Conservation (phyloP, 1,140 invertebrate species). For the Littorina saxatilis region DNA sequence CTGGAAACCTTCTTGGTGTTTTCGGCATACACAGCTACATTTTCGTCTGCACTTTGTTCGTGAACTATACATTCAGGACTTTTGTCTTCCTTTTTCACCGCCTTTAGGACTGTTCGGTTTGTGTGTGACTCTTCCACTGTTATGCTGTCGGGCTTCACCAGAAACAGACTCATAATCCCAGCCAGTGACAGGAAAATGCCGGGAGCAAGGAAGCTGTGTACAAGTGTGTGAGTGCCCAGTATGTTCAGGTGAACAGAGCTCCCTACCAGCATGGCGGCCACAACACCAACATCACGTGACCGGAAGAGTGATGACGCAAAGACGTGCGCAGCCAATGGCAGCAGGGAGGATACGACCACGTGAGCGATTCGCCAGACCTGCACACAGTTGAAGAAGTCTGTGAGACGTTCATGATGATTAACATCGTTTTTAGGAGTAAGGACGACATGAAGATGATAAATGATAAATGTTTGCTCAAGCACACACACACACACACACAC, state of each 20-base stretch:
- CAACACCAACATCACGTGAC: slow-evolving; percentile 51
- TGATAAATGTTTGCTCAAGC: background rate
- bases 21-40: too few species aligned
- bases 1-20: too few species aligned
- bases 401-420: background rate
- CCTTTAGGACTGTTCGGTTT: too few species aligned
- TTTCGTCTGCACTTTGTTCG: too few species aligned
- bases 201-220: slow-evolving; percentile 67
- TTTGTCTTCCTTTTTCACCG: too few species aligned
- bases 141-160: background rate
- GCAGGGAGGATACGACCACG: slow-evolving; percentile 57
- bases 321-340: slow-evolving; percentile 57
- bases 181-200: slow-evolving; percentile 56
- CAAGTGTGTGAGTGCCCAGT: slow-evolving; percentile 66
- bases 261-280: slow-evolving; percentile 59
- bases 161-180: background rate
- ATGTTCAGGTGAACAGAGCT: slow-evolving; percentile 61
- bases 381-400: slow-evolving; percentile 28
- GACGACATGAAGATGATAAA: background rate
- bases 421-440: background rate
- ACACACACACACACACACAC: too few species aligned
- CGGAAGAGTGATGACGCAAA: slow-evolving; percentile 48
- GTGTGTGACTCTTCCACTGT: too few species aligned
- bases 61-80: too few species aligned
- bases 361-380: slow-evolving; percentile 64